Conservation (phyloP, 2,888 invertebrate genomes). For the Anoplius nigerrimus region DNA sequence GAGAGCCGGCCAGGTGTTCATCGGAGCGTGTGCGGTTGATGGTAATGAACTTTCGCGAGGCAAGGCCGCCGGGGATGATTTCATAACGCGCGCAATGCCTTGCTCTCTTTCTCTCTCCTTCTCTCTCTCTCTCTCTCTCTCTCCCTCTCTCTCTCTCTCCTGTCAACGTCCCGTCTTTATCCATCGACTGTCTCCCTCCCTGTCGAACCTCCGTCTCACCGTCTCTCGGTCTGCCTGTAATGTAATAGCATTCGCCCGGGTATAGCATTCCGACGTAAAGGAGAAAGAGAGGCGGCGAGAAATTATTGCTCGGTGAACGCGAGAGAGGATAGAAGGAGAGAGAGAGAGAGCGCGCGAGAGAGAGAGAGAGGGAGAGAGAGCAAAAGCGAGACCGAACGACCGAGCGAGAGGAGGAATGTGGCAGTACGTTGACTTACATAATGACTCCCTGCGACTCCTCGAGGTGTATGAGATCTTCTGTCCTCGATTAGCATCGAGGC, state of each 20-base stretch:
- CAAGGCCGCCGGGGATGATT: slow-evolving; percentile 71
- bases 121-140: slow-evolving; percentile 16
- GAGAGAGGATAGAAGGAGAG: slow-evolving; percentile 5
- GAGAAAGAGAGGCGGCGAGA: slow-evolving; percentile 15
- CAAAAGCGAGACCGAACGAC: slow-evolving; percentile 16
- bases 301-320: slow-evolving; percentile 7
- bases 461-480: slow-evolving; percentile 27
- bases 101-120: slow-evolving; percentile 28
- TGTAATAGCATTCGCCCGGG: slow-evolving; percentile 21
- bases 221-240: not conserved
- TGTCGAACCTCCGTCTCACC: too few species aligned
- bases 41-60: slow-evolving; percentile 74
- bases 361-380: slow-evolving; percentile 20
- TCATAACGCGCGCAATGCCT: slow-evolving; percentile 63
- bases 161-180: too few species aligned
- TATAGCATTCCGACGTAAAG: not conserved
- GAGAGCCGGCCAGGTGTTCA: slow-evolving; percentile 45
- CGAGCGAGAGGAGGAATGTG: slow-evolving; percentile 29
- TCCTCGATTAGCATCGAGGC: slow-evolving; percentile 43
- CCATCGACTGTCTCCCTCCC: too few species aligned
- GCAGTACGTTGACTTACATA: slow-evolving; percentile 50
- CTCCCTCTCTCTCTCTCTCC: slow-evolving; percentile 2
- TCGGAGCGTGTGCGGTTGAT: slow-evolving; percentile 65
- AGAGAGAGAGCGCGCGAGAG: slow-evolving; percentile 9
- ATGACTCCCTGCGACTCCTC: slow-evolving; percentile 34